Conservation (phyloP, 1,140 invertebrate species). For the Tachypleus tridentatus region DNA sequence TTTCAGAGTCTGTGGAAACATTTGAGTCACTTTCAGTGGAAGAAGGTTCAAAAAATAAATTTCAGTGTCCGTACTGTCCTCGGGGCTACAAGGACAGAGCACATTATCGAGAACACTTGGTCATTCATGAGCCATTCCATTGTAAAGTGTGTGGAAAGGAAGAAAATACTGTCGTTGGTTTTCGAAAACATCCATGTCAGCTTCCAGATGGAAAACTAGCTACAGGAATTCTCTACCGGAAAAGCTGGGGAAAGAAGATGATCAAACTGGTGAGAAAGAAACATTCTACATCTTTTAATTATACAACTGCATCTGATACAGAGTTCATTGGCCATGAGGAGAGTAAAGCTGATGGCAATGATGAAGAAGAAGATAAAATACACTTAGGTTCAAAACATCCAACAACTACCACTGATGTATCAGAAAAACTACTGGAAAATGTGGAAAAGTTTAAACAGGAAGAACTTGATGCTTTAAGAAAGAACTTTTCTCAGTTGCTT, state of each 20-base stretch:
- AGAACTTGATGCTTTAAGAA: conserved; percentile 4
- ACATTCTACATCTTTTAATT: background rate
- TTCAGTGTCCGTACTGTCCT: background rate
- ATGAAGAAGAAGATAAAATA: background rate
- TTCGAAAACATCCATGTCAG: conserved; percentile 1
- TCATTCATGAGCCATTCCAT: background rate
- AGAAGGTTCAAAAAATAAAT: background rate
- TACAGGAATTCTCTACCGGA: background rate
- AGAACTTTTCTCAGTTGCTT: conserved; percentile 17
- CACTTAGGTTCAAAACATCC: conserved; percentile 3
- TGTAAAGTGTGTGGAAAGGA: background rate
- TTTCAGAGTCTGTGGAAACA: no score
- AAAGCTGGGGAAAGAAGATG: background rate
- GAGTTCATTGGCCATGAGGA: background rate
- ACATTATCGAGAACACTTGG: background rate
- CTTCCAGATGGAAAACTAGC: conserved; percentile 2
- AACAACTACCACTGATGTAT: background rate
- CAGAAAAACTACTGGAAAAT: conserved; percentile 1
- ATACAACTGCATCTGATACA: background rate
- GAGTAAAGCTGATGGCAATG: background rate
- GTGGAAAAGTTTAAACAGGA: background rate
- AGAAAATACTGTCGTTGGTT: background rate
- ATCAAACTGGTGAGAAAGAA: background rate
- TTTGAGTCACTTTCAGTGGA: no score
- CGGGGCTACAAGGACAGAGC: background rate